phyloP scores from a whole-genome alignment of 2,113 vertebrate species.

The Indicator indicator region DNA sequence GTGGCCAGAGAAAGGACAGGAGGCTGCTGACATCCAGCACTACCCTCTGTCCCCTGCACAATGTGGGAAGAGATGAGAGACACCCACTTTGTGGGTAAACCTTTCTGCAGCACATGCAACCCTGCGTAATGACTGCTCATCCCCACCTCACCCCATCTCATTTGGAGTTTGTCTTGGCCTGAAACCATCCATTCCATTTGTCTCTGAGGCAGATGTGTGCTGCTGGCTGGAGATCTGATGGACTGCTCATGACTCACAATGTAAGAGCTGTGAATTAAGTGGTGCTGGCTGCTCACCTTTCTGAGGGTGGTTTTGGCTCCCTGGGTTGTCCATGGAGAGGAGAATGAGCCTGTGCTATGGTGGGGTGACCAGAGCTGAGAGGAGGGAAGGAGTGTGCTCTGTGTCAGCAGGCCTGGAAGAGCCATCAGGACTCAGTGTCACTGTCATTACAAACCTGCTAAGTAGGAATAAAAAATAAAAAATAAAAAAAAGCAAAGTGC shows the following conservation, averaged over 20 bases:
- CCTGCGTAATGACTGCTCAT: neutral
- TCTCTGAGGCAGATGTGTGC: accelerated
- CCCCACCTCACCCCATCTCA: accelerated
- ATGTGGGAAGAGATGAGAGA: neutral
- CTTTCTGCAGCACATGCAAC: neutral
- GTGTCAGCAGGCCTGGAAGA: neutral
- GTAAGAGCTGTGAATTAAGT: accelerated
- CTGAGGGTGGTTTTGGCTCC: neutral
- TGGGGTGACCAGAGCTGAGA: accelerated
- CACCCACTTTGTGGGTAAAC: neutral
- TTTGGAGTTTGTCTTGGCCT: neutral
- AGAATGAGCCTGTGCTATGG: accelerated
- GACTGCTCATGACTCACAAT: conserved; percentile 2
- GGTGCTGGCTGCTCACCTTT: neutral
- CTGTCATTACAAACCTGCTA: neutral
- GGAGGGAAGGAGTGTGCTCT: accelerated
- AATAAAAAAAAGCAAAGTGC: too few relatives aligned
- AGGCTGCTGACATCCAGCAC: neutral
- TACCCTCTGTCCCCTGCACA: neutral
- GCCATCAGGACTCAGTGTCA: neutral
- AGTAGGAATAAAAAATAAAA: neutral
- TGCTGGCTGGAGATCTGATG: neutral
- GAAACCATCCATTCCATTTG: neutral
- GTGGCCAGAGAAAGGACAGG: neutral
- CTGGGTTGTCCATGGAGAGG: neutral